Percentiles rank a stretch among this genome's conserved stretches.
Evolutionary conservation across 2,888 invertebrate species (phyloP).

Genomic region (Meliscaeva auricollis): DNA sequence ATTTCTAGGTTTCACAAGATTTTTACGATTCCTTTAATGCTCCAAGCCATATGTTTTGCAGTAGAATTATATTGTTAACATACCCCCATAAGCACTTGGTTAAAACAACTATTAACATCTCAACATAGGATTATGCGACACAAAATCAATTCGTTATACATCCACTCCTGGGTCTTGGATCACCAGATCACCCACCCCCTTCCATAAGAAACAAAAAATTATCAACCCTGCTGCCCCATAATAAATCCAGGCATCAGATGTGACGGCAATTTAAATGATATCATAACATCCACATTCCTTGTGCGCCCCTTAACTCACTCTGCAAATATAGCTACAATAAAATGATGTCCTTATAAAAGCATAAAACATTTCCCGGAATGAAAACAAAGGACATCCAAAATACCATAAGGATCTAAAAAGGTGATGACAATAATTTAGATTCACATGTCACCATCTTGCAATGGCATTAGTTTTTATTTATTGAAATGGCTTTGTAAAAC

Average conservation of each 20-base stretch:
- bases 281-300: conserved; percentile 58
- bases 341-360: conserved; percentile 69
- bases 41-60: conserved; percentile 2
- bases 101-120: conserved; percentile 51
- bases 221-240: conserved; percentile 26
- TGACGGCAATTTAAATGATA: conserved; percentile 76
- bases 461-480: conserved; percentile 76
- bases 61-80: conserved; percentile 67
- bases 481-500: conserved; percentile 74
- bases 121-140: conserved; percentile 48
- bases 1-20: not conserved
- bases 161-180: too few relatives aligned
- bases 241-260: conserved; percentile 74
- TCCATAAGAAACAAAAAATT: not conserved
- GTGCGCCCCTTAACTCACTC: conserved; percentile 14
- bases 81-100: conserved; percentile 55
- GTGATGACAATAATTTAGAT: conserved; percentile 75
- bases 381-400: conserved; percentile 60
- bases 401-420: conserved; percentile 66
- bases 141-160: conserved; percentile 65
- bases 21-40: not conserved
- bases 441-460: conserved; percentile 77
- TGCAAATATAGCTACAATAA: conserved; percentile 22
- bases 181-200: too few relatives aligned
- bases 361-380: conserved; percentile 59